Evolutionary conservation across 2,797 vertebrate species (phyloP).

Genomic region (Takifugu rubripes): DNA sequence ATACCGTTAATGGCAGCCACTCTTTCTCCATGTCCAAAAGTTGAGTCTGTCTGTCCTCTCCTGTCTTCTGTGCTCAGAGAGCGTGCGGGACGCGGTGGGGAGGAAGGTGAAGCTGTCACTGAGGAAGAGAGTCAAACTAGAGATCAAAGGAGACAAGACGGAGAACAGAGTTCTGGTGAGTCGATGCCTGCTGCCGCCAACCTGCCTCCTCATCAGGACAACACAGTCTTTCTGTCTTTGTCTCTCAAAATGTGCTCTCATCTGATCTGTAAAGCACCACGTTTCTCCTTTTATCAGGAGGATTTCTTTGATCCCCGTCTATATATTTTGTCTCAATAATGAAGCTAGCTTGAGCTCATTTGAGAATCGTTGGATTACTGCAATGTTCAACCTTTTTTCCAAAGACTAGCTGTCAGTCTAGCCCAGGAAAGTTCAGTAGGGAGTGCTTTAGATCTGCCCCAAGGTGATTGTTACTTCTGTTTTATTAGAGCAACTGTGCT

Average conservation of each 20-base stretch:
- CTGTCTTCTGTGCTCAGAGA: conserved; percentile 76
- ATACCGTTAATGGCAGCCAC: not conserved
- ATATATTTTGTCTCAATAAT: not conserved
- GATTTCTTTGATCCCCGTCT: not conserved
- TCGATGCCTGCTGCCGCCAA: conserved; percentile 35
- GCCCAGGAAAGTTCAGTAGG: too few species aligned
- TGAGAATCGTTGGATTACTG: too few species aligned
- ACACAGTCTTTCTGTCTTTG: conserved; percentile 1
- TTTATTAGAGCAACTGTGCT: too few species aligned
- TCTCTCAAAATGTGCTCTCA: conserved; percentile 5
- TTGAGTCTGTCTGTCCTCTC: conserved; percentile 7
- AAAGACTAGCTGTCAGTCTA: too few species aligned
- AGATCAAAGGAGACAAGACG: conserved; percentile 91
- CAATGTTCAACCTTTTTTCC: too few species aligned
- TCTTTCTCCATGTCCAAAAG: not conserved
- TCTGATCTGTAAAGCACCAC: not conserved
- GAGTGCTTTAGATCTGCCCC: too few species aligned
- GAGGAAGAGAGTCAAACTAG: conserved; percentile 91
- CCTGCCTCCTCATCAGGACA: conserved; percentile 23
- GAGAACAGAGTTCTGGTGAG: conserved; percentile 94
- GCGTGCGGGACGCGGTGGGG: conserved; percentile 88
- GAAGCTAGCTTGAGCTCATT: too few species aligned
- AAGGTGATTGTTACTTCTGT: too few species aligned
- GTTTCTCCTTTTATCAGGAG: too few species aligned
- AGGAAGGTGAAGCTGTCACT: conserved; percentile 90